Conservation (phyloP, 2,113 vertebrate species). For the Penelope pileata region DNA sequence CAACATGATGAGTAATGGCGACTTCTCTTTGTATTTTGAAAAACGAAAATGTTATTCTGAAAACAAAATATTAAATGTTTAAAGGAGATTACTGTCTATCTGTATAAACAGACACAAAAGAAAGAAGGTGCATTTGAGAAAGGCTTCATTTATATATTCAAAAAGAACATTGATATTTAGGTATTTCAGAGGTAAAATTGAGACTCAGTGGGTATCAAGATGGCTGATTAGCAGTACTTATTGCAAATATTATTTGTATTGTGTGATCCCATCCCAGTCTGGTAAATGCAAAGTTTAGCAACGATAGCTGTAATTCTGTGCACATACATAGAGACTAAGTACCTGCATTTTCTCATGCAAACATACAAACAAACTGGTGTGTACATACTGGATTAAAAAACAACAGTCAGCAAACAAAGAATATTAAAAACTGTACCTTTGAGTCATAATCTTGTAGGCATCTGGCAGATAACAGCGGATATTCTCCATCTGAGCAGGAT, state of each 20-base stretch:
- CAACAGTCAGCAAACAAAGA: neutral
- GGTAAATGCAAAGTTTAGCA: neutral
- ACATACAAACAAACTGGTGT: neutral
- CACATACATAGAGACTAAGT: neutral
- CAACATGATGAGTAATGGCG: neutral
- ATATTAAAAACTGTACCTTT: conserved; percentile 82
- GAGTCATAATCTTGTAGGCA: conserved; percentile 99
- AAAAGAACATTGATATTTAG: neutral
- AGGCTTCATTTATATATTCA: neutral
- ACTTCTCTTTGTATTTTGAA: neutral
- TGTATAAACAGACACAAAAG: neutral
- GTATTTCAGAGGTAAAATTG: neutral
- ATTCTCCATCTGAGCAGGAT: conserved; percentile 99
- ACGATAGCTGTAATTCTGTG: neutral
- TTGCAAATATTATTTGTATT: neutral
- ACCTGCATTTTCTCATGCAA: conserved; percentile 21
- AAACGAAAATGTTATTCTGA: neutral
- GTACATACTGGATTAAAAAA: neutral
- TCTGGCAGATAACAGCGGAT: conserved; percentile 97
- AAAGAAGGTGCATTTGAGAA: neutral
- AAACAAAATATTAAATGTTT: neutral
- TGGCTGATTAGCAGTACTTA: neutral
- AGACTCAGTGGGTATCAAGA: neutral
- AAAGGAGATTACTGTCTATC: neutral
- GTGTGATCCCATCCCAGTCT: accelerated